Percentiles rank a stretch among this genome's conserved stretches.
Evolutionary conservation across 2,888 invertebrate species (phyloP).

Genomic region (Scaptomyza parva): DNA sequence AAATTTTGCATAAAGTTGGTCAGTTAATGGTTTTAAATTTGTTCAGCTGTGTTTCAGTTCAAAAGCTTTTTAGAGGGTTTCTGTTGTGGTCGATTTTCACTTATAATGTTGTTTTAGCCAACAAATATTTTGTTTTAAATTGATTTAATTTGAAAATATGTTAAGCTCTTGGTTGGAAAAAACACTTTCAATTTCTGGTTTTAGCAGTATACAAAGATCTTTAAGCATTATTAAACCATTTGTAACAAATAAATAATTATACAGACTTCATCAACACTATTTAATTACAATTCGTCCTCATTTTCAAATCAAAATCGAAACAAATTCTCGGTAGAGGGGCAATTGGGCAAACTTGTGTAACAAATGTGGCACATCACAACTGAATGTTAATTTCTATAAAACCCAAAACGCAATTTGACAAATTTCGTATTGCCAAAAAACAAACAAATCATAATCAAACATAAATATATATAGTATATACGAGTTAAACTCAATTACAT

Average conservation of each 20-base stretch:
- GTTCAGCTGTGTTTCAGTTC: conserved; percentile 30
- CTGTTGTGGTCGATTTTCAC: conserved; percentile 42
- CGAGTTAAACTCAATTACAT: too few relatives aligned
- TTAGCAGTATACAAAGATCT: too few relatives aligned
- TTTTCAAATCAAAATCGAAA: conserved; percentile 1
- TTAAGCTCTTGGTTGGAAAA: background rate
- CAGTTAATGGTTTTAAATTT: conserved; percentile 77
- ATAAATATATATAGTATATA: conserved; percentile 2
- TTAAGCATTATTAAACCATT: conserved; percentile 2
- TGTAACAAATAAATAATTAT: background rate
- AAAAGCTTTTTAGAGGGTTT: conserved; percentile 36
- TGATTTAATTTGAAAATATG: conserved; percentile 6
- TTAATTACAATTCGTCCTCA: conserved; percentile 7
- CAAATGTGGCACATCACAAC: conserved; percentile 68
- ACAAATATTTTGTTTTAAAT: conserved; percentile 40
- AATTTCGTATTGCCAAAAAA: conserved; percentile 32
- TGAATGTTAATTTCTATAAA: conserved; percentile 64
- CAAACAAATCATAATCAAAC: conserved; percentile 21
- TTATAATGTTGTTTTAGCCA: conserved; percentile 36
- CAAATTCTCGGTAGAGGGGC: conserved; percentile 9
- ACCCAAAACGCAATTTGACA: conserved; percentile 49
- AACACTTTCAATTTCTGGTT: too few relatives aligned
- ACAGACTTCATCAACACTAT: background rate
- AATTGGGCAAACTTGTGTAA: conserved; percentile 23
- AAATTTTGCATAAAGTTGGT: conserved; percentile 61